These are phyloP conservation scores for Fabriciana adippe DNA, from an alignment of 2,888 invertebrate species.

Conservation along the genomic window DNA sequence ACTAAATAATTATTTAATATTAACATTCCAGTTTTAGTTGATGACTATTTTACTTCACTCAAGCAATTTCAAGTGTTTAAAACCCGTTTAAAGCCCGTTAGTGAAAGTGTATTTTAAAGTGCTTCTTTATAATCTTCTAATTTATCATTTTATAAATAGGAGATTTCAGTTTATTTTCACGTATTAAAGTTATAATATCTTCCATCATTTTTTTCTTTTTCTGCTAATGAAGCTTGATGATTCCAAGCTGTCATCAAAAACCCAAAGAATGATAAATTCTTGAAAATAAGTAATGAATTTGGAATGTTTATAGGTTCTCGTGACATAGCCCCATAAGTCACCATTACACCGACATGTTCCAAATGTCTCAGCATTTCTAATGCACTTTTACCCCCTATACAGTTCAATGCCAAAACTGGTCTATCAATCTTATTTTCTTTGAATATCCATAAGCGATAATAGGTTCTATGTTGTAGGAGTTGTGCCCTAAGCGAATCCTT, in stretches of 20 bases:
- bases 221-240: slow-evolving; percentile 81
- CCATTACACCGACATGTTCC: slow-evolving; percentile 89
- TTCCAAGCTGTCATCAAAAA: slow-evolving; percentile 99
- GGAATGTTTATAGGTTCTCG: slow-evolving; percentile 94
- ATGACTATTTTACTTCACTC: too few relatives aligned
- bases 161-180: slow-evolving; percentile 86
- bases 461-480: too few relatives aligned
- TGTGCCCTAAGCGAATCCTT: too few relatives aligned
- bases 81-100: slow-evolving; percentile 86
- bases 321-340: slow-evolving; percentile 99
- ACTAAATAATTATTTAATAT: too few relatives aligned
- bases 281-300: slow-evolving; percentile 90
- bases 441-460: slow-evolving; percentile 47
- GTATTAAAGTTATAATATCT: slow-evolving; percentile 88
- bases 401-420: slow-evolving; percentile 95
- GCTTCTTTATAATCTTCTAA: slow-evolving; percentile 90
- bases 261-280: slow-evolving; percentile 91
- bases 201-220: slow-evolving; percentile 88
- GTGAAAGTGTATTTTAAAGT: slow-evolving; percentile 83
- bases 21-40: too few relatives aligned
- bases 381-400: slow-evolving; percentile 96
- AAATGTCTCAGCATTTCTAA: slow-evolving; percentile 92
- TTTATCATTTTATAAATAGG: slow-evolving; percentile 89
- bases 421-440: slow-evolving; percentile 78
- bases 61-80: too few relatives aligned